These are phyloP conservation scores for Ataeniobius toweri DNA, from an alignment of 2,797 vertebrate genomes.

Conservation along the genomic window DNA sequence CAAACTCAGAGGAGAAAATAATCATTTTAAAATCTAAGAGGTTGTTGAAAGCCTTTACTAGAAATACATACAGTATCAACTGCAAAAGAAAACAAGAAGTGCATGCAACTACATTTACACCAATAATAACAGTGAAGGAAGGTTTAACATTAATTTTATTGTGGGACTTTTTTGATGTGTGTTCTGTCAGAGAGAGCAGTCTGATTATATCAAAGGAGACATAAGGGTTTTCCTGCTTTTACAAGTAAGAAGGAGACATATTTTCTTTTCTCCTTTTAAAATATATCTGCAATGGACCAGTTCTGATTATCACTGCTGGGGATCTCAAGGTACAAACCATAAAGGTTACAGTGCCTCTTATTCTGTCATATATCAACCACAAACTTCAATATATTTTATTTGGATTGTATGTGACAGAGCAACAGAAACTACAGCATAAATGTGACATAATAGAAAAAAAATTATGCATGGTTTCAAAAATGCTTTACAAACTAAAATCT, in stretches of 20 bases:
- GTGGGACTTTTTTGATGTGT: constrained; percentile 5
- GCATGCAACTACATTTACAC: constrained; percentile 20
- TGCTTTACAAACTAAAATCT: background rate
- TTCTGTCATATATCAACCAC: background rate
- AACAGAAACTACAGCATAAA: too few species aligned
- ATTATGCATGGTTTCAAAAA: background rate
- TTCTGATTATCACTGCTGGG: constrained; percentile 40
- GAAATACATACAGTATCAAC: constrained; percentile 64
- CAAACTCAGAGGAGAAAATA: constrained; percentile 30
- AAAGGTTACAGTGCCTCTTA: background rate
- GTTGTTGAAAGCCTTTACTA: constrained; percentile 12
- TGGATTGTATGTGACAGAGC: too few species aligned
- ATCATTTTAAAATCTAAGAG: constrained; percentile 52
- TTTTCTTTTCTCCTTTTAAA: constrained; percentile 8
- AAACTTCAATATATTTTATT: too few species aligned
- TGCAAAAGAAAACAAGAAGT: constrained; percentile 16
- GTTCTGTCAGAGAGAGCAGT: constrained; percentile 12
- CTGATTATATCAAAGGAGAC: constrained; percentile 6
- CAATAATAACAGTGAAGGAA: constrained; percentile 22
- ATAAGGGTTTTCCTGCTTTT: background rate
- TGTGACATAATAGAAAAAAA: too few species aligned
- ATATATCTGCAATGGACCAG: constrained; percentile 20
- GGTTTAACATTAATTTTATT: constrained; percentile 7
- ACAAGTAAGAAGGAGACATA: background rate
- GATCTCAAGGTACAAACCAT: constrained; percentile 31